Base-by-base conservation (phyloP, 2,797 vertebrate genomes). In the Hyperoplus immaculatus region DNA sequence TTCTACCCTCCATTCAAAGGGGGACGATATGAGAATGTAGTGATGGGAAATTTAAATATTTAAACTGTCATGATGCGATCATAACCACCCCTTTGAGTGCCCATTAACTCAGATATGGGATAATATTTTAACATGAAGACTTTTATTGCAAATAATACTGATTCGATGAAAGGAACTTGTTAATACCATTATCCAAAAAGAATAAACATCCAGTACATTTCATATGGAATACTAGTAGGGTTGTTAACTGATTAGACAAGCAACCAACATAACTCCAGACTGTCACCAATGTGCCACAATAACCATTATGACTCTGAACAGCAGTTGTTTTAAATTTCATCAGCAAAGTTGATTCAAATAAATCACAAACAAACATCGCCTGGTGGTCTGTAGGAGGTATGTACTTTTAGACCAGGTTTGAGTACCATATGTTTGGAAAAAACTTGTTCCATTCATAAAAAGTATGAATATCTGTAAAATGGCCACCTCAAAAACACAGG, bases 401-500 rank as follows among this genome's bases (percentile, higher is more conserved):
- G 93, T 85, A 83, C 85, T 87, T 88, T 89, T 77, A 84, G 90
- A 93, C 87, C 88, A 90, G 81, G 80, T 88, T 81, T 61, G 69
- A 76, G 82, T 92, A 89, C 90, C 84, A 85, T 91, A 90, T 46
- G 56, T 84, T 88, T 86, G 73, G 72, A 57, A 83, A 83, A 87
- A 94, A 89, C 80, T 68, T 84, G 63, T 91, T 94, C 88, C 91
- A 89, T 91, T 93, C 85, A 87, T 92, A 94, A 92, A 94, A 92
- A 86, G 85, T 89, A 87, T 93, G 87, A 89, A 84, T 93, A 92
- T 94, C 87, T 94, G 94, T 89, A 93, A 93, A 95, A 92, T 94
- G 93, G 93, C 94, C 94, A 95, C 93, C 93, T 94, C 91, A 94
- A 93, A 95, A 94, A 95, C 93, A 95, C 93, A 94, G 91, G 93